Percentiles rank a stretch among this genome's conserved stretches.
phyloP scores from a whole-genome alignment of 2,113 vertebrate species.

The Mandrillus leucophaeus region DNA sequence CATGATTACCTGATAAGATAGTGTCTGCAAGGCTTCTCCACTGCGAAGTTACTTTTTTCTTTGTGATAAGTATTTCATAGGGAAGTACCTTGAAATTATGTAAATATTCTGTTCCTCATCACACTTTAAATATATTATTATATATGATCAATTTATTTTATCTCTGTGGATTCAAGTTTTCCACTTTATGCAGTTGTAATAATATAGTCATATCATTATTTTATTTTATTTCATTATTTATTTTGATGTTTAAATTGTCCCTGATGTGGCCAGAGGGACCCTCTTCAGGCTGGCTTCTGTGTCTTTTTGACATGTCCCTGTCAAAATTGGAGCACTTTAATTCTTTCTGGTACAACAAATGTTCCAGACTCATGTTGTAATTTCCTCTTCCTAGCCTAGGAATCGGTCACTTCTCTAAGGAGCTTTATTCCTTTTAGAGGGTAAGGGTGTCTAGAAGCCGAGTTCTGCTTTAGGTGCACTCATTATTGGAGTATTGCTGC shows the following conservation, averaged over 20 bases:
- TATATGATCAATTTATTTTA: not conserved
- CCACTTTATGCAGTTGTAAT: not conserved
- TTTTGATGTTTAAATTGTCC: not conserved
- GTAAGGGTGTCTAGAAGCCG: not conserved
- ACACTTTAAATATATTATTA: not conserved
- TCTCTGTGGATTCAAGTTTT: not conserved
- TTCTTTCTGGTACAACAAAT: not conserved
- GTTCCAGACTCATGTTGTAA: not conserved
- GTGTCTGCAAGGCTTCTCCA: not conserved
- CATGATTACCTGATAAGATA: not conserved
- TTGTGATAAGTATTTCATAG: conserved; percentile 16
- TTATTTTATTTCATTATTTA: not conserved
- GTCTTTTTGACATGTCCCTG: not conserved
- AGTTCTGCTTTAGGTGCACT: not conserved
- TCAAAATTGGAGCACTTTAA: not conserved
- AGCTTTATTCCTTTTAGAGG: conserved; percentile 14
- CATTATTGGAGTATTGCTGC: not conserved
- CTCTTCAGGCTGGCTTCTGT: not conserved
- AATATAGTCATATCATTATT: not conserved
- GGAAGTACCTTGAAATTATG: not conserved
- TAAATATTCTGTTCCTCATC: not conserved
- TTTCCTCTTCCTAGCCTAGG: not conserved
- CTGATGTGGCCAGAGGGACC: not conserved
- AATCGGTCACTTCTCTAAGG: not conserved
- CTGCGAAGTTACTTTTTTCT: not conserved